Base-by-base conservation (phyloP, 2,888 invertebrate genomes). In the Andrena praecox region DNA sequence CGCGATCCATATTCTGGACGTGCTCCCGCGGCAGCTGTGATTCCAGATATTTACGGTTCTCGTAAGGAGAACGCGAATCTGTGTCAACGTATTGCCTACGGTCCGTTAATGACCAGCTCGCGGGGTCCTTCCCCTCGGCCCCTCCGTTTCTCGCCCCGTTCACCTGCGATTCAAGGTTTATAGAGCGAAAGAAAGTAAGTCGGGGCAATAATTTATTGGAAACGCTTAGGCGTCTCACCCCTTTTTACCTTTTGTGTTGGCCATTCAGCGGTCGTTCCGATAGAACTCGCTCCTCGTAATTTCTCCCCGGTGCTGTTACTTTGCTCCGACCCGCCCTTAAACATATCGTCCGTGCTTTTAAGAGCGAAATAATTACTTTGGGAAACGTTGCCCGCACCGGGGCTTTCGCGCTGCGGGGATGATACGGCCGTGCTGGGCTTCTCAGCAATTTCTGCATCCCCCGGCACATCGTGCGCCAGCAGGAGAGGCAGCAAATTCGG, bases 341-440 rank as follows among this genome's bases (percentile, higher is more conserved):
- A 91, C 87, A 91, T 85, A 81, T 92, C 91, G 80, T 90, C 90
- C 31, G 90, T 91, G 76, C 85, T 89, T 83, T 92, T 91, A 66
- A 92, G 87, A 1, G 90, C 89, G 24, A 85, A 75, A 83, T 91
- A 92, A 79, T 89, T 87, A 82, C 85, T 91, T 64, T 82, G 84
- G 27, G 90, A 85, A 64, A 73, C 73, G 56, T 62, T 79, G 27
- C 69, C 54, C 24, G 42, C 29, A 20, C 33, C 42, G 5, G 8
- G 20, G 48, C 10, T 42, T 3, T 35, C 50, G 12, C 10, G 27
- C 8, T 42, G 60, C 12, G 33, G 63, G 35, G 77, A 71, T 48
- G 82, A 72, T 24, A 64, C 35, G 31, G 5, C 12, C 2, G 20
- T 12, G 8, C 35, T 42, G 20, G 66, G 54, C 7, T 50, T 70